Conservation (phyloP, 2,797 vertebrate genomes). For the Cryptoprocta ferox region DNA sequence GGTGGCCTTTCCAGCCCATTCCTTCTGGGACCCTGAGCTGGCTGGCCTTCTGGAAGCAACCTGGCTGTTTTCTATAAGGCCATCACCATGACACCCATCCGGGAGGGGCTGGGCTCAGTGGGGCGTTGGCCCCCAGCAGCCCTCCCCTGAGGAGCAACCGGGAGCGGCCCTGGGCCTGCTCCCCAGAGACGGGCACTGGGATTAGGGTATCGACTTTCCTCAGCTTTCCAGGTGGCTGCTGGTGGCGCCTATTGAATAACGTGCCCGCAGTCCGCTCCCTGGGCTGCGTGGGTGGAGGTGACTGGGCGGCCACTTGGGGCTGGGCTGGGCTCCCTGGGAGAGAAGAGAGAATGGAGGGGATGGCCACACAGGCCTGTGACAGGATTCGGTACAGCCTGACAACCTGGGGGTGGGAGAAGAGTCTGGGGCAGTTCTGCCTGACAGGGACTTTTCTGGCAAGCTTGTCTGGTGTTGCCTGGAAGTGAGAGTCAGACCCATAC, state of each 20-base stretch:
- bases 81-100: conserved; percentile 48
- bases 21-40: neutral
- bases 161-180: conserved; percentile 52
- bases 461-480: neutral
- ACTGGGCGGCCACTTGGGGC: conserved; percentile 13
- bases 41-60: neutral
- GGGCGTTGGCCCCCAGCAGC: conserved; percentile 61
- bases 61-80: neutral
- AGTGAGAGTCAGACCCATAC: neutral
- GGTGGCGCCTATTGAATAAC: conserved; percentile 79
- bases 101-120: neutral
- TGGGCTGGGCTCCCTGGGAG: neutral
- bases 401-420: neutral
- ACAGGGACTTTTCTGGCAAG: neutral
- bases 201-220: conserved; percentile 80
- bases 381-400: neutral
- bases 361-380: neutral
- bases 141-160: neutral
- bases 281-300: conserved; percentile 64
- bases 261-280: conserved; percentile 19
- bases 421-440: neutral
- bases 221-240: conserved; percentile 79
- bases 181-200: conserved; percentile 69
- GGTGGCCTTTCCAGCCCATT: neutral
- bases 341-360: neutral